A percentile compares a stretch with the other conserved stretches of the same genome.
phyloP scores from a whole-genome alignment of 1,140 invertebrate species.

The Stegodyphus mimosarum region DNA sequence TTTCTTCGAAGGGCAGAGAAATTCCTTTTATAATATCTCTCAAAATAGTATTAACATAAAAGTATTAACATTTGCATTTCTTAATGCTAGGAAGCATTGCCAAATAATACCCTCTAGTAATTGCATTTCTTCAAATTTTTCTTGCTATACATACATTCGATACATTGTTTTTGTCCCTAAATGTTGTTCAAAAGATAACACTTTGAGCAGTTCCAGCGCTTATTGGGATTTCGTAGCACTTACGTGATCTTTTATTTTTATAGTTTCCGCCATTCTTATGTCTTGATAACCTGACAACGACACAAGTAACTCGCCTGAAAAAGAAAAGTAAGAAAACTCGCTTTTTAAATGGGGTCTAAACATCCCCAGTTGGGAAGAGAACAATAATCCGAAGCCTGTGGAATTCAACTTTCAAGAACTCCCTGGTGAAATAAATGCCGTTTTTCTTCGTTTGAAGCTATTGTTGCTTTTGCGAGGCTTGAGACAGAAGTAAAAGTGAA shows the following conservation, averaged over 20 bases:
- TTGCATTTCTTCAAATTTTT: too few species aligned
- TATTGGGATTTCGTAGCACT: neutral
- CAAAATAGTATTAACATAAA: too few species aligned
- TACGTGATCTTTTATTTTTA: neutral
- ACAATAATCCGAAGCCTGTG: slow-evolving; percentile 7
- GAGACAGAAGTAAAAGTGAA: neutral
- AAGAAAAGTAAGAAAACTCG: slow-evolving; percentile 7
- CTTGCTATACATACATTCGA: too few species aligned
- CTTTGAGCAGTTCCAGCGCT: neutral
- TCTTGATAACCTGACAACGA: neutral
- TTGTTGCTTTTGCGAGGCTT: too few species aligned
- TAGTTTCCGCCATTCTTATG: neutral
- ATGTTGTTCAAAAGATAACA: too few species aligned
- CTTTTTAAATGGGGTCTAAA: slow-evolving; percentile 15
- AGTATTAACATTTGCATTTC: too few species aligned
- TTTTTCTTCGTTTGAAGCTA: neutral
- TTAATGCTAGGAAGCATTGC: too few species aligned
- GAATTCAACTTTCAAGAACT: slow-evolving; percentile 8
- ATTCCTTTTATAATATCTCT: too few species aligned
- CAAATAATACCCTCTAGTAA: too few species aligned
- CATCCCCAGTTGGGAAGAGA: slow-evolving; percentile 1
- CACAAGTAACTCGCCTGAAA: neutral
- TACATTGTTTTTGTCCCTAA: too few species aligned
- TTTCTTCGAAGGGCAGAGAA: too few species aligned
- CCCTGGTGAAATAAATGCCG: slow-evolving; percentile 1